Base-by-base conservation (phyloP, 2,113 vertebrate genomes). In the Oryzias curvinotus region DNA sequence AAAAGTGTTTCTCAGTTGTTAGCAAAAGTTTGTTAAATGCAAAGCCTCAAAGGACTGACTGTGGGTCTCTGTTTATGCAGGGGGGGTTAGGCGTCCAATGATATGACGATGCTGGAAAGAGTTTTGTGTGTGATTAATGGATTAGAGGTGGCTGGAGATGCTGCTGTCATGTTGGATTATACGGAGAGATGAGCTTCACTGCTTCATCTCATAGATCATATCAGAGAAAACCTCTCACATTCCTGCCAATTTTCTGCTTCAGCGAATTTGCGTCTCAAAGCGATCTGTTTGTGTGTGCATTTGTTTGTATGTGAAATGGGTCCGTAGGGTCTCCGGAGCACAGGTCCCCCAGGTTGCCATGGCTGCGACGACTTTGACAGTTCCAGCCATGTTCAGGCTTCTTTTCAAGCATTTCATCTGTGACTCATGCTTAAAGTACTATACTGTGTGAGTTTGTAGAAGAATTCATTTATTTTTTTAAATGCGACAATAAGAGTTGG, bases 231-330 rank as follows among this genome's bases (percentile, higher is more conserved):
- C 70, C 55, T 52, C 67, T 66, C 70, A 67, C 64, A 47, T 59
- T 82, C 26, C 78, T 81, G 64, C 61, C 75, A 80, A 87, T 88
- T 88, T 84, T 74, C 74, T 79, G 75, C 84, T 14, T 71, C 59
- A 23, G 45, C 63, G 65, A 56, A 49, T 57, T 51, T 80, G 71
- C 74, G 59, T 46, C 62, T 82, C 67, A 69, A 59, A 60, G 14
- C 18, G 21, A 7, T 54, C 16, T 57, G 21, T 45, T 23, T 49
- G 44, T 50, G 43, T 25, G 14, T 28, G 53, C 41, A 51, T 41
- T 47, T 69, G 18, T 47, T 58, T 53, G 52, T 53, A 28, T 53
- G 51, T 18, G 28, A 53, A 46, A 23, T 13, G 30, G 17, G 42
- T 57, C 54, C 53, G 36, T 49, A 44, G 25, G 54, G n/a, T 68